A percentile compares a stretch with the other conserved stretches of the same genome.
Conservation (phyloP, 2,113 vertebrate genomes). For the Pomatostomus ruficeps region DNA sequence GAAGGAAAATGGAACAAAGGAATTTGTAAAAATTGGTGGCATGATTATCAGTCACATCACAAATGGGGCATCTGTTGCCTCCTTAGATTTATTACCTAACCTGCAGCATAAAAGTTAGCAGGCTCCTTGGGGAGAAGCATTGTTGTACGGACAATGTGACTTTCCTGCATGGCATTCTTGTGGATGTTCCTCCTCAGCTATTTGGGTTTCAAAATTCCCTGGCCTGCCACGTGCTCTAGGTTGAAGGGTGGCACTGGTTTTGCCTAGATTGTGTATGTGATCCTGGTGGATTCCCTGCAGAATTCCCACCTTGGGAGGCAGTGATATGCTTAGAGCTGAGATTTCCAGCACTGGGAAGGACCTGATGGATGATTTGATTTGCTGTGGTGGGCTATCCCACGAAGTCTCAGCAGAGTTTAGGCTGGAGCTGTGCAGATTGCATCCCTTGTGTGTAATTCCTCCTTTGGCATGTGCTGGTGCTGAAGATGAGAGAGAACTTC, state of each 20-base stretch:
- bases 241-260: neutral
- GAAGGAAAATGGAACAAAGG: neutral
- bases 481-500: neutral
- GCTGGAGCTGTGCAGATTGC: neutral
- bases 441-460: neutral
- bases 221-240: neutral
- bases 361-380: neutral
- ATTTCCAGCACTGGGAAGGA: neutral
- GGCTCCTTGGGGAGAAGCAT: neutral
- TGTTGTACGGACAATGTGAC: neutral
- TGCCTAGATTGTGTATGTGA: rapidly evolving
- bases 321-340: neutral
- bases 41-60: neutral
- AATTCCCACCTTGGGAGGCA: neutral
- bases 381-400: neutral
- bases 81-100: neutral
- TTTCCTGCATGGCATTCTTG: neutral
- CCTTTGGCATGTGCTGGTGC: neutral
- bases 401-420: neutral
- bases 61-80: neutral
- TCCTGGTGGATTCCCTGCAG: neutral
- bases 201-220: neutral
- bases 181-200: neutral
- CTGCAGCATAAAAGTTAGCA: neutral
- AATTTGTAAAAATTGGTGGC: neutral